Evolutionary conservation across 1,140 invertebrate species (phyloP), one percentile per base, ranked within the genome.

Genomic region (Dryas iulia): DNA sequence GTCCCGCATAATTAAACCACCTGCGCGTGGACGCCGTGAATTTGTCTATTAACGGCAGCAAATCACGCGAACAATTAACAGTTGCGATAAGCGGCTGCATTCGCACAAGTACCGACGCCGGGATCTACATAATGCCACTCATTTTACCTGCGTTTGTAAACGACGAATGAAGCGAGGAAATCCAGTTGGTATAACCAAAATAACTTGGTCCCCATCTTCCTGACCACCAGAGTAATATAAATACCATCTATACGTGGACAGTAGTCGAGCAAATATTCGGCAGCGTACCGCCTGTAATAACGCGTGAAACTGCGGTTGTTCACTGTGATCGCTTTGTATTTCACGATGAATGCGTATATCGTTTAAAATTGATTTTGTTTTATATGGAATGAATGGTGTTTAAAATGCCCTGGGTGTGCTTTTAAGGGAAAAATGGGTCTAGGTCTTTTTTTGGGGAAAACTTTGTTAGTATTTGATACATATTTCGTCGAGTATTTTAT

Each of bases 61-160:
- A 74, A 76, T 76, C 65, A 68, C 59, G 53, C 71, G 69, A 59
- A 77, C 78, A 76, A 77, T 77, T 71, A 79, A 74, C 68, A 74
- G 58, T 74, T 75, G 67, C 76, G 68, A 75, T 77, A 47, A 47
- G 14, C 39, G 39, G 18, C 39, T 47, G 39, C 39, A 21, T 47
- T 47, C 39, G n/a, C 31, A 35, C 33, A 3, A 5, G 33, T 11
- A 33, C 11, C 33, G 14, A n/a, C 6, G 0, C 33, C 59, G 24
- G 73, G 82, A 84, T 86, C 80, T 85, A 78, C 84, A 88, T 86
- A 88, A 88, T 88, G 71, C 71, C 69, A 83, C 79, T 84, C 83
- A 86, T 85, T 87, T 83, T 74, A 61, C 72, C 74, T 65, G 68
- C 82, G 82, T 83, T 84, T 88, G 84, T 88, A 77, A 79, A 69